These are phyloP conservation scores for Dendrocincla fuliginosa DNA, from an alignment of 2,797 vertebrate genomes.

Conservation along the genomic window DNA sequence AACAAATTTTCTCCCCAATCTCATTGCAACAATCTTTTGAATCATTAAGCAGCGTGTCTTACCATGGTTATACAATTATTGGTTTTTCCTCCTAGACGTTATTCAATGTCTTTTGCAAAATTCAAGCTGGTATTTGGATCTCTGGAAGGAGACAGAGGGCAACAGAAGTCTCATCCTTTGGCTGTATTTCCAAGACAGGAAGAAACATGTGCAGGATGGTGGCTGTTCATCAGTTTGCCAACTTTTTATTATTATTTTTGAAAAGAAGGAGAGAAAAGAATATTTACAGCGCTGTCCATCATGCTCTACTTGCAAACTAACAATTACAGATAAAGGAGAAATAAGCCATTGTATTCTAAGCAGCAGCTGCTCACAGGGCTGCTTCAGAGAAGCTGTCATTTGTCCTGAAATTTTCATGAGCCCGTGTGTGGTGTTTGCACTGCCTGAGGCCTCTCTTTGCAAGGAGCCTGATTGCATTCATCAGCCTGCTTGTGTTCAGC, in stretches of 20 bases:
- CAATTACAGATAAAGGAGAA: conserved; percentile 13
- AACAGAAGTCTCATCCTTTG: neutral
- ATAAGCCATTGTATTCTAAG: neutral
- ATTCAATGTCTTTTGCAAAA: neutral
- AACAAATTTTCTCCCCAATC: neutral
- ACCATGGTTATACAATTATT: neutral
- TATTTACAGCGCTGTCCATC: neutral
- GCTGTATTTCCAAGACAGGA: neutral
- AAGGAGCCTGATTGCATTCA: neutral
- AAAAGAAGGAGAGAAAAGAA: neutral
- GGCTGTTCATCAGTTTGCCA: neutral
- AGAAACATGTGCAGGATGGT: neutral
- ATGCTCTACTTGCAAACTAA: neutral
- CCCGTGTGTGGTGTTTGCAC: conserved; percentile 20
- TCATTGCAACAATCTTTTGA: conserved; percentile 6
- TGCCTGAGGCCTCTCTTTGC: conserved; percentile 43
- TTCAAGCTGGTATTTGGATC: neutral
- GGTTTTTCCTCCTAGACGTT: neutral
- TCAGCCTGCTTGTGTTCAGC: neutral
- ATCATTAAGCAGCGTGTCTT: neutral
- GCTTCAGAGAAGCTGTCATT: conserved; percentile 41
- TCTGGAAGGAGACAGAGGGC: neutral
- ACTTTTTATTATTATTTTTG: neutral
- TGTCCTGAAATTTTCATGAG: conserved; percentile 61
- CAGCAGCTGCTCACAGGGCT: conserved; percentile 3